These are phyloP conservation scores for Stictonetta naevosa DNA, from an alignment of 2,113 vertebrate genomes.

Conservation along the genomic window DNA sequence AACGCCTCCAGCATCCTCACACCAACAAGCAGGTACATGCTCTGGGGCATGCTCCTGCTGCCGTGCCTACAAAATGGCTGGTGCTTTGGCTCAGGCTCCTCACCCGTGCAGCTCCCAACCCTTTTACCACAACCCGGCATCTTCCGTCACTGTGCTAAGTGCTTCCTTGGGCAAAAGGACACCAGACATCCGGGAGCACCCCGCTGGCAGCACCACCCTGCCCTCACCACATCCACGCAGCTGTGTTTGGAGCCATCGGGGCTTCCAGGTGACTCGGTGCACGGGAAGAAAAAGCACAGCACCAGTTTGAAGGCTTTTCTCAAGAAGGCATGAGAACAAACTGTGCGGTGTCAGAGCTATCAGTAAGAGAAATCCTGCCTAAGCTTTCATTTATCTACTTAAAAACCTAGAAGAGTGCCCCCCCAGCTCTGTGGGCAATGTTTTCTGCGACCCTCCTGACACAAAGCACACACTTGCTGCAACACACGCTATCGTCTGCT, in stretches of 20 bases:
- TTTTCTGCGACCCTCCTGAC: neutral
- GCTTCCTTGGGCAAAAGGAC: neutral
- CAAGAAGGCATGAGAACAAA: neutral
- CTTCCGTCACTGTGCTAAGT: neutral
- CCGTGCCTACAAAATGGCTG: constrained; percentile 20
- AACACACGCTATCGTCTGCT: neutral
- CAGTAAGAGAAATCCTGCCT: neutral
- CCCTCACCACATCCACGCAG: neutral
- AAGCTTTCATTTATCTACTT: neutral
- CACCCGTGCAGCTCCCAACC: neutral
- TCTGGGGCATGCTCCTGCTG: neutral
- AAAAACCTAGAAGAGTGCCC: neutral
- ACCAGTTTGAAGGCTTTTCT: neutral
- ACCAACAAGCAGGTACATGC: neutral
- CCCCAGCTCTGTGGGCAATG: neutral
- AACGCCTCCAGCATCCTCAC: neutral
- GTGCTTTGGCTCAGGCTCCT: neutral
- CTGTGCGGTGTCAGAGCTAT: neutral
- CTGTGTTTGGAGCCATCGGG: neutral
- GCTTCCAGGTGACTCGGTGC: neutral
- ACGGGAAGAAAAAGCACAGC: neutral
- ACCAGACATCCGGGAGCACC: neutral
- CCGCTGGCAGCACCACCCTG: rapidly evolving
- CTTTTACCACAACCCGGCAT: neutral
- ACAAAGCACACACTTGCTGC: neutral